Base-by-base conservation (phyloP, 1,140 invertebrate genomes). In the Drosophila melanogaster region DNA sequence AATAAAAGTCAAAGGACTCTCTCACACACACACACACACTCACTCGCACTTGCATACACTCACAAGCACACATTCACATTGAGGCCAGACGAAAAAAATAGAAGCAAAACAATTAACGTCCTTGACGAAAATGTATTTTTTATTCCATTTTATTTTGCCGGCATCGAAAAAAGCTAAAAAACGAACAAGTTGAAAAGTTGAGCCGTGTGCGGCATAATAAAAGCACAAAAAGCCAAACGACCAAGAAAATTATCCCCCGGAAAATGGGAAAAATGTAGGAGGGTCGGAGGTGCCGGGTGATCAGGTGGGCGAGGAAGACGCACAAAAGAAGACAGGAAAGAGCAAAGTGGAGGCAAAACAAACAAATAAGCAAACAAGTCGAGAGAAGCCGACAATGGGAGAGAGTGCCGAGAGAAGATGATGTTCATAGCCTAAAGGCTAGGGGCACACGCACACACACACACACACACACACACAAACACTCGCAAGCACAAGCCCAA, bases 91-190 rank as follows among this genome's bases (percentile, higher is more conserved):
- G 70, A 77, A 81, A 85, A 85, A 89, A 90, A 90, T 90, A 90
- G 86, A 90, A 90, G 85, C 85, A 90, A 90, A 90, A 90, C 86
- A 90, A 90, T 90, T 90, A 85, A 90, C 85, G 86, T 90, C 85
- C 85, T 90, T 90, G 86, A 79, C 84, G 84, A 81, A 87, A 81
- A 79, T 76, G 70, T 89, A 79, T 79, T 81, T 81, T 81, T 81
- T 65, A 59, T 75, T 84, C 70, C 65, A 59, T 79, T 75, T 74
- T 80, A 74, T 79, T 54, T 70, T 55, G 64, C 70, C 47, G 65
- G 61, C 77, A 85, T 58, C 43, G 69, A 85, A 85, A 85, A 71
- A 78, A 80, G 70, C 71, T 80, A 80, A 81, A 67, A 71, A 81
- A 65, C 30, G 56, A 81, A 61, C 76, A 89, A 80, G 77, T 77